A percentile compares a stretch with the other conserved stretches of the same genome.
Evolutionary conservation across 2,113 vertebrate species (phyloP).

Genomic region (Mormyrus lacerda): DNA sequence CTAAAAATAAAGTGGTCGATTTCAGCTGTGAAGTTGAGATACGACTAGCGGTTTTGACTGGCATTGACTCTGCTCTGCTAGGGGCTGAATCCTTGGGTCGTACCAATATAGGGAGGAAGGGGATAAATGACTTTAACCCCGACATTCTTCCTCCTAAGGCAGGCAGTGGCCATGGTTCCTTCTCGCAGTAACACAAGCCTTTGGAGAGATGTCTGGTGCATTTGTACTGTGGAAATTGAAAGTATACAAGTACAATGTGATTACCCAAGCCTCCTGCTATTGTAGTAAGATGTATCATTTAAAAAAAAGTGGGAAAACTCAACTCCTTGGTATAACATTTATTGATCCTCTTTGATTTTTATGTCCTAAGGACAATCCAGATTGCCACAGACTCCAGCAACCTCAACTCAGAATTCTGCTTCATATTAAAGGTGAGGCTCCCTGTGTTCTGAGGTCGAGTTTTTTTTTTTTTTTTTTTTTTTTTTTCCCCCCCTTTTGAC

Average conservation of each 20-base stretch:
- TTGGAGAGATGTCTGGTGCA: neutral
- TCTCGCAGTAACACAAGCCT: neutral
- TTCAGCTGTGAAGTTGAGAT: neutral
- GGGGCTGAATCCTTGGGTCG: neutral
- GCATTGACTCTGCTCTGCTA: neutral
- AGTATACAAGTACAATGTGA: neutral
- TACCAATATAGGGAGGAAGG: neutral
- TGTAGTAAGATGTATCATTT: neutral
- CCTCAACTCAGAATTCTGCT: constrained; percentile 96
- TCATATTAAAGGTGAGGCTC: constrained; percentile 83
- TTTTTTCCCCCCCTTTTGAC: no score
- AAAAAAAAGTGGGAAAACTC: neutral
- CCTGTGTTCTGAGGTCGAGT: neutral
- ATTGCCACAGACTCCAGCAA: constrained; percentile 83
- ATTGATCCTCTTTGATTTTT: neutral
- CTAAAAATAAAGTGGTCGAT: neutral
- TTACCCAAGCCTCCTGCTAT: neutral
- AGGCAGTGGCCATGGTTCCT: neutral
- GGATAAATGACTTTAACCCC: neutral
- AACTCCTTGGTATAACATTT: neutral
- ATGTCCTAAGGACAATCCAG: constrained; percentile 79
- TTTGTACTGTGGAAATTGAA: neutral
- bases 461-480: neutral
- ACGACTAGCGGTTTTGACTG: neutral
- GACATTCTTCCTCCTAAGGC: neutral